Evolutionary conservation across 2,113 vertebrate genomes (phyloP), one percentile per base, ranked within the genome.

Genomic region (Hucho hucho): DNA sequence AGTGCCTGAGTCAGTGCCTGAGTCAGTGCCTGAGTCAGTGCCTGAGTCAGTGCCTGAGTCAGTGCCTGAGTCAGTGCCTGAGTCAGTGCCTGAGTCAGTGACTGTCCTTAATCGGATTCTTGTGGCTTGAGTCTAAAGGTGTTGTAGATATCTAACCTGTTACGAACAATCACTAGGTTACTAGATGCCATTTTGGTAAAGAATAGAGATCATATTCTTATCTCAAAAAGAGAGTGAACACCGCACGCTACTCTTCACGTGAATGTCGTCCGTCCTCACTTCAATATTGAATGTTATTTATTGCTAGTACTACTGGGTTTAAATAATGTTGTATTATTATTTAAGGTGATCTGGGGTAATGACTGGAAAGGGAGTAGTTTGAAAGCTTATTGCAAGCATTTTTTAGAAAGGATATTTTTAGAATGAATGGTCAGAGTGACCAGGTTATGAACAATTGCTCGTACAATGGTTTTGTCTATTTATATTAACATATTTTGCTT

Each of bases 271-370:
- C 18, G 16, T 67, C 47, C 32, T 68, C 47, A 28, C n/a, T 32
- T 46, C 63, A 20, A 59, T 66, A 69, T 75, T 75, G 47, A 69
- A 68, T 75, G 53, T 68, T 68, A 59, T 43, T 72, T 78, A 59
- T 58, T 63, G 28, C 25, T 61, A 46, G 32, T 59, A 32, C 49
- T 73, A 46, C 25, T 67, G n/a, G 7, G 24, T 13, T 53, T 14
- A 53, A 37, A 70, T 22, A 24, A 7, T 53, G 47, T 46, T 9
- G 43, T 65, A 65, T 20, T 65, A 28, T 65, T 67, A 67, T 37
- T 67, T 29, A n/a, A 32, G 65, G 65, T 37, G 6, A n/a, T 37
- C 13, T 18, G 26, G 65, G 29, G 65, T 67, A 29, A 28, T 11
- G 18, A 20, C 24, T 67, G 65, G 18, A 67, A 20, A 32, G 16